phyloP scores from a whole-genome alignment of 2,797 vertebrate species.

The Synanceia verrucosa region DNA sequence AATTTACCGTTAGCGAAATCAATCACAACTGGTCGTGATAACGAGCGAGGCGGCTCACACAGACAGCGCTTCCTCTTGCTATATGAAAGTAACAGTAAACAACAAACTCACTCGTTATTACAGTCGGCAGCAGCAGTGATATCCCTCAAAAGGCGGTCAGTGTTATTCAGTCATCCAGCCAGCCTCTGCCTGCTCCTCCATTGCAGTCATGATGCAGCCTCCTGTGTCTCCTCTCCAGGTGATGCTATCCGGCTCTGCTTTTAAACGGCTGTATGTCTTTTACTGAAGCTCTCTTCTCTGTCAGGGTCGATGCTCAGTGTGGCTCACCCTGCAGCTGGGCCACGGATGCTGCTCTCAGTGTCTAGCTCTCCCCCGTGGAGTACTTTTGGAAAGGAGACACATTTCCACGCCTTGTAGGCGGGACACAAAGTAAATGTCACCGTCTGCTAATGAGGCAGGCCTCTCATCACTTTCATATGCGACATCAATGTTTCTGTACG shows the following conservation, averaged over 20 bases:
- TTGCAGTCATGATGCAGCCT: constrained; percentile 58
- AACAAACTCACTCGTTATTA: constrained; percentile 1
- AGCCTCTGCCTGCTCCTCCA: constrained; percentile 63
- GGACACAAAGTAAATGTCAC: constrained; percentile 67
- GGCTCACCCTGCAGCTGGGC: constrained; percentile 58
- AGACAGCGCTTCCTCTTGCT: fast-evolving
- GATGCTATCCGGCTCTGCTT: neutral
- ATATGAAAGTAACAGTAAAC: neutral
- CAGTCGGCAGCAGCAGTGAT: constrained; percentile 7
- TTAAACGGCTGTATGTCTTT: neutral
- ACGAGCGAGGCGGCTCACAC: neutral
- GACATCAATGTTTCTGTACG: too few species aligned
- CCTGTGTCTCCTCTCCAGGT: constrained; percentile 12
- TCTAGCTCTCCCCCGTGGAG: constrained; percentile 25
- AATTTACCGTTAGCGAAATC: constrained; percentile 2
- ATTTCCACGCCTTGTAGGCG: constrained; percentile 80
- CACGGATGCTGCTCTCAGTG: constrained; percentile 54
- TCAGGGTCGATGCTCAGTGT: constrained; percentile 20
- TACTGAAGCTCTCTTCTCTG: neutral
- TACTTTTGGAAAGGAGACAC: constrained; percentile 60
- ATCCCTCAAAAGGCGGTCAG: constrained; percentile 34
- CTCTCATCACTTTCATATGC: too few species aligned
- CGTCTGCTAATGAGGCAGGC: constrained; percentile 47
- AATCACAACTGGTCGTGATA: constrained; percentile 16
- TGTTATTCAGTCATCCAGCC: constrained; percentile 44